Evolutionary conservation across 1,140 invertebrate genomes (phyloP).

Genomic region (Brachionus rubens): DNA sequence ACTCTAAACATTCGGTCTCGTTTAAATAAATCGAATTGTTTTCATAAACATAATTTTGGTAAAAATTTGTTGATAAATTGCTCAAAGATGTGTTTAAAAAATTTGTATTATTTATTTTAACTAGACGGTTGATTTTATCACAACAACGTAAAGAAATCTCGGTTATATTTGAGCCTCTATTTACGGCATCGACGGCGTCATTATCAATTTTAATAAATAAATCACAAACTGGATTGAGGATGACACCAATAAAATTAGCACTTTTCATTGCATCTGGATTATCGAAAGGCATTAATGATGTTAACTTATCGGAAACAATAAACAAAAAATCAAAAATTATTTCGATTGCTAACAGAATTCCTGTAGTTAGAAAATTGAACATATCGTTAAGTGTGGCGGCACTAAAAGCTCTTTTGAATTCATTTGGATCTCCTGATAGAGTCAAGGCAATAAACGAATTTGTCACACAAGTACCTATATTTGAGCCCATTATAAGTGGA

Average conservation of each 20-base stretch:
- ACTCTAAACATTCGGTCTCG: not conserved
- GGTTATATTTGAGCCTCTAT: not conserved
- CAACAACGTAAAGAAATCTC: conserved; percentile 26
- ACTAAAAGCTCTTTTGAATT: conserved; percentile 63
- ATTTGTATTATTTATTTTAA: too few species aligned
- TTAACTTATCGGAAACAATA: conserved; percentile 10
- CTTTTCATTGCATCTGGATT: not conserved
- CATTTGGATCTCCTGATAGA: conserved; percentile 60
- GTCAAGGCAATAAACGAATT: conserved; percentile 65
- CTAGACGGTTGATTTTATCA: too few species aligned
- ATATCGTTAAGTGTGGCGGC: conserved; percentile 66
- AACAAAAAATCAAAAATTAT: conserved; percentile 47
- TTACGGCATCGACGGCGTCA: not conserved
- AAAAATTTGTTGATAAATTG: not conserved
- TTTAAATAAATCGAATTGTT: not conserved
- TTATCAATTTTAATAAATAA: conserved; percentile 12
- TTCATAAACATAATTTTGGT: not conserved
- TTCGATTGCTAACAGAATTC: conserved; percentile 62
- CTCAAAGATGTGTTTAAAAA: not conserved
- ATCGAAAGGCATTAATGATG: conserved; percentile 6
- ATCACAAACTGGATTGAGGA: conserved; percentile 25
- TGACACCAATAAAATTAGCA: conserved; percentile 9
- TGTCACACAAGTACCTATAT: conserved; percentile 67
- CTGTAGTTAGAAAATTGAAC: conserved; percentile 64
- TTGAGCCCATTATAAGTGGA: conserved; percentile 66